Conservation (phyloP, 1,140 invertebrate species). For the Agrypnia vestita region DNA sequence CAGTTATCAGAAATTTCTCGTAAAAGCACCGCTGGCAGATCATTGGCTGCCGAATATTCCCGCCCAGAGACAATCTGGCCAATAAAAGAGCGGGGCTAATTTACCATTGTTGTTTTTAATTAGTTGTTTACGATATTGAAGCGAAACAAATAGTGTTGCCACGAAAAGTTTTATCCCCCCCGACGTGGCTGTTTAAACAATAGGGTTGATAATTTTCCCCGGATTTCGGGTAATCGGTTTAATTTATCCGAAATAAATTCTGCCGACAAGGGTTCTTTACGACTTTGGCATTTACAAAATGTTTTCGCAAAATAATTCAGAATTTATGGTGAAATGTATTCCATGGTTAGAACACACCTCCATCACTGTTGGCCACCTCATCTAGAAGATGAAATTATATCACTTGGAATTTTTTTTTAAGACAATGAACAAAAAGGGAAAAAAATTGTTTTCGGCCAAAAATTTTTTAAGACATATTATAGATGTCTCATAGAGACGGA, state of each 20-base stretch:
- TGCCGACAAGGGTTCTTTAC: background rate
- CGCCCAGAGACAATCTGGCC: background rate
- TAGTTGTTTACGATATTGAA: slow-evolving; percentile 21
- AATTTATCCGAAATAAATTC: slow-evolving; percentile 12
- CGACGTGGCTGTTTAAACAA: slow-evolving; percentile 19
- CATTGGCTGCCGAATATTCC: background rate
- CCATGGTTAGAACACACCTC: too few species aligned
- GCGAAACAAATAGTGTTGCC: slow-evolving; percentile 18
- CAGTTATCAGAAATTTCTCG: too few species aligned
- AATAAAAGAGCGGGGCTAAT: background rate
- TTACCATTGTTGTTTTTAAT: slow-evolving; percentile 18
- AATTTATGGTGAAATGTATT: slow-evolving; percentile 12
- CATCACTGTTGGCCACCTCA: too few species aligned
- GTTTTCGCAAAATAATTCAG: background rate
- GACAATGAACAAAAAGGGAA: too few species aligned
- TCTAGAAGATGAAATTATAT: too few species aligned
- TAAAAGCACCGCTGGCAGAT: too few species aligned
- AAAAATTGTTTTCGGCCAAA: too few species aligned
- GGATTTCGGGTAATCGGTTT: slow-evolving; percentile 14
- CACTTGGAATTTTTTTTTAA: too few species aligned
- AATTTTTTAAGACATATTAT: too few species aligned
- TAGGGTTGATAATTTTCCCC: slow-evolving; percentile 11
- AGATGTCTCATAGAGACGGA: too few species aligned
- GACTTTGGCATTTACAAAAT: slow-evolving; percentile 24
- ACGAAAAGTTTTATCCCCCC: slow-evolving; percentile 10